phyloP scores from a whole-genome alignment of 2,888 invertebrate genomes.

The Melinaea marsaeus region DNA sequence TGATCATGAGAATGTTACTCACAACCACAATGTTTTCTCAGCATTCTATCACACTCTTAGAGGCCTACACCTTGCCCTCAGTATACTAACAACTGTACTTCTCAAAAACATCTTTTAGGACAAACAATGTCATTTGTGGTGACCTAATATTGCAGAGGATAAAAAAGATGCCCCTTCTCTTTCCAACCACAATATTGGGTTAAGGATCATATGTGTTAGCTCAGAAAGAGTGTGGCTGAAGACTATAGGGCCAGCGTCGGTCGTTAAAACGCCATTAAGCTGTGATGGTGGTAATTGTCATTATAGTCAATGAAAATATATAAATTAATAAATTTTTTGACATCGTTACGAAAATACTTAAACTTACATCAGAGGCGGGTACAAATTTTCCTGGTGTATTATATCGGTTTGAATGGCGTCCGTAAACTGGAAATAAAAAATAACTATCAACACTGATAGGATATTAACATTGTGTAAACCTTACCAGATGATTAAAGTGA shows the following conservation, averaged over 20 bases:
- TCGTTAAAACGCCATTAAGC: slow-evolving; percentile 32
- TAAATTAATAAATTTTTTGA: neutral
- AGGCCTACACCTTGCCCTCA: slow-evolving; percentile 38
- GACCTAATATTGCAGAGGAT: slow-evolving; percentile 36
- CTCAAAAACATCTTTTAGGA: neutral
- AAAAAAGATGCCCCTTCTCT: slow-evolving; percentile 31
- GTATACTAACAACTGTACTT: slow-evolving; percentile 13
- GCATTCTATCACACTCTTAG: slow-evolving; percentile 56
- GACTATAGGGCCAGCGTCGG: slow-evolving; percentile 58
- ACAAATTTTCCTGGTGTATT: slow-evolving; percentile 55
- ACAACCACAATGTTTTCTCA: slow-evolving; percentile 68
- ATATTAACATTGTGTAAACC: no score
- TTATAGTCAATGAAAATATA: neutral
- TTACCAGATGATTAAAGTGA: no score
- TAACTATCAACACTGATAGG: neutral
- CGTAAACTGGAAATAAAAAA: slow-evolving; percentile 46
- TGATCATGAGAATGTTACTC: slow-evolving; percentile 56
- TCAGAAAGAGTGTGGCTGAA: slow-evolving; percentile 59
- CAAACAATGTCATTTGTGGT: slow-evolving; percentile 19
- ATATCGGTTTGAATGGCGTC: slow-evolving; percentile 52
- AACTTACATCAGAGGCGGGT: slow-evolving; percentile 48
- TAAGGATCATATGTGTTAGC: slow-evolving; percentile 42
- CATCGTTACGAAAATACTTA: neutral
- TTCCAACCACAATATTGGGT: slow-evolving; percentile 45
- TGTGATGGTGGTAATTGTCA: slow-evolving; percentile 32